phyloP scores from a whole-genome alignment of 2,113 vertebrate genomes.

The Odontophorus gujanensis region DNA sequence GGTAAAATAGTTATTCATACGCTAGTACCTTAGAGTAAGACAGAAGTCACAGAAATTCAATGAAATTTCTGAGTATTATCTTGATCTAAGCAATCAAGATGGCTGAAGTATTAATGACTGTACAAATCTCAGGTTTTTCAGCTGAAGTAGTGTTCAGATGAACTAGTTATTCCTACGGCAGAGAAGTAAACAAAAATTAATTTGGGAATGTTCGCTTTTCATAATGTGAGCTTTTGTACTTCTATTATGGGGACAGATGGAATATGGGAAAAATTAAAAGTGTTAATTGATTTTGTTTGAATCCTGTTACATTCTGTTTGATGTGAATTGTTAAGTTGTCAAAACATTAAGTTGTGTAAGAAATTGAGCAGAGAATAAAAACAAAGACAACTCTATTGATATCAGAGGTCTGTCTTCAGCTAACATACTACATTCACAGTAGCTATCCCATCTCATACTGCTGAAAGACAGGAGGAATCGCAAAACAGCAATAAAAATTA shows the following conservation, averaged over 20 bases:
- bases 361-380: slow-evolving; percentile 2
- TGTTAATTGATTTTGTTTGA: slow-evolving; percentile 69
- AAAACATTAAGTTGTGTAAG: slow-evolving; percentile 36
- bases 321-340: slow-evolving; percentile 48
- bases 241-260: slow-evolving; percentile 30
- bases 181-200: slow-evolving; percentile 43
- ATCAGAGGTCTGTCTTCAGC: not conserved
- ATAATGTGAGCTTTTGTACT: slow-evolving; percentile 13
- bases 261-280: slow-evolving; percentile 45
- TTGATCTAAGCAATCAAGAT: not conserved
- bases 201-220: not conserved
- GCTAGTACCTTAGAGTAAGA: not conserved
- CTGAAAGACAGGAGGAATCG: not conserved
- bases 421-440: not conserved
- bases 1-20: not conserved
- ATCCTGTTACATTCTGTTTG: slow-evolving; percentile 34
- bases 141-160: not conserved
- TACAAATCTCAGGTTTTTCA: not conserved
- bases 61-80: not conserved
- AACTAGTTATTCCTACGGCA: not conserved
- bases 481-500: not conserved
- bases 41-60: not conserved
- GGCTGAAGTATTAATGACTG: not conserved
- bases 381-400: slow-evolving; percentile 5
- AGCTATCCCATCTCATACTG: not conserved